Conservation (phyloP, 2,113 vertebrate species). For the Brachirus orientalis region DNA sequence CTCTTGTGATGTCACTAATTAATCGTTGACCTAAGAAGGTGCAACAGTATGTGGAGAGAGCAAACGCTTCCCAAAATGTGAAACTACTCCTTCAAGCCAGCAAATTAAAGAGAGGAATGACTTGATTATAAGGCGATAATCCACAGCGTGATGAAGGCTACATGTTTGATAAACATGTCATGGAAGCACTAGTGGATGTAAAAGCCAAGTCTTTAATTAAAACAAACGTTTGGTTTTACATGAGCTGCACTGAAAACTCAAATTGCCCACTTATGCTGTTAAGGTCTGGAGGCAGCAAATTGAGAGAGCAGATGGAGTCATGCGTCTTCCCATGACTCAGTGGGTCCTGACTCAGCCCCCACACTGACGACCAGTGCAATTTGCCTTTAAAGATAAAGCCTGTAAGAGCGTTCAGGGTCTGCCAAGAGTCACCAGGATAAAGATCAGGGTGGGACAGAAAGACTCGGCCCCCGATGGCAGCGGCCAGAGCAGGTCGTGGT, state of each 20-base stretch:
- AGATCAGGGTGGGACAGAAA: constrained; percentile 64
- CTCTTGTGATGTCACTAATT: background rate
- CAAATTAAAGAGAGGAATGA: background rate
- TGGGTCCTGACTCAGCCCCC: constrained; percentile 4
- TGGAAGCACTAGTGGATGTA: background rate
- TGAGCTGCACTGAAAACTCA: constrained; percentile 30
- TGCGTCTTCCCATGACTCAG: constrained; percentile 54
- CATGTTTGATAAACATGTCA: background rate
- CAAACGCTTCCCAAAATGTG: background rate
- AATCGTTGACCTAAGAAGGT: background rate
- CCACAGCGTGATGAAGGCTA: background rate
- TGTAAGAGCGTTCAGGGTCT: constrained; percentile 16
- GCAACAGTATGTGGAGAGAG: too few relatives aligned
- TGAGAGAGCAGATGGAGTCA: constrained; percentile 38
- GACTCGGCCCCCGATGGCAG: constrained; percentile 21
- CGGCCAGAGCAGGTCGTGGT: constrained; percentile 31
- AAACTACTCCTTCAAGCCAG: background rate
- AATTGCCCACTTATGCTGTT: constrained; percentile 55
- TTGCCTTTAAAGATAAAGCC: constrained; percentile 3
- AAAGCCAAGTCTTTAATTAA: constrained; percentile 18
- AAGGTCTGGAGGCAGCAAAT: constrained; percentile 51
- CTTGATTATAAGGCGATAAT: background rate
- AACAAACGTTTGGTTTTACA: constrained; percentile 38
- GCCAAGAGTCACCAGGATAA: constrained; percentile 69
- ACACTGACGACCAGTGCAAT: constrained; percentile 13